A percentile compares a stretch with the other conserved stretches of the same genome.
These are phyloP conservation scores for Megalurothrips usitatus DNA, from an alignment of 2,888 invertebrate genomes.

Conservation along the genomic window DNA sequence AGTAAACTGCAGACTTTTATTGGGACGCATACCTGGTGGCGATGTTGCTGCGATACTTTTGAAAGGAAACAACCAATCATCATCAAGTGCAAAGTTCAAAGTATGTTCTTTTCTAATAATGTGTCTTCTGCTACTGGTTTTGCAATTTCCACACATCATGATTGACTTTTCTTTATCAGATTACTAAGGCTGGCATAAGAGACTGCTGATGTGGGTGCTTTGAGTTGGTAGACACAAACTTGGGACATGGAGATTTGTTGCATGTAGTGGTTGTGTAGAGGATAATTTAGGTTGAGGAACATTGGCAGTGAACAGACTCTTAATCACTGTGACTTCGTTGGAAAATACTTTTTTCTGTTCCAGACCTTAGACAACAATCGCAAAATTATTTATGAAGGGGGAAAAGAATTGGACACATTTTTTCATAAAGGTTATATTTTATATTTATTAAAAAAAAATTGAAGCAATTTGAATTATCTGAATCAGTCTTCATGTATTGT, in stretches of 20 bases:
- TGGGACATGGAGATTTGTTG: background rate
- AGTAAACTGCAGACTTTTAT: slow-evolving; percentile 52
- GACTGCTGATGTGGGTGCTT: background rate
- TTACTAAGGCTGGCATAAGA: background rate
- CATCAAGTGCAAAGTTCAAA: background rate
- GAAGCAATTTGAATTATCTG: background rate
- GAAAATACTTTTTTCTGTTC: background rate
- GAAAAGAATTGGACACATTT: background rate
- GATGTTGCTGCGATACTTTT: slow-evolving; percentile 40
- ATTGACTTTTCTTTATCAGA: background rate
- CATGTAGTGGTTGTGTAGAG: background rate
- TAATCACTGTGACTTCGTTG: background rate
- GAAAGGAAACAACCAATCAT: background rate
- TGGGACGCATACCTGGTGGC: slow-evolving; percentile 42
- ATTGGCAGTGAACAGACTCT: background rate
- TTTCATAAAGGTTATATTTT: background rate
- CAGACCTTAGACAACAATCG: background rate
- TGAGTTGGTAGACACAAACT: background rate
- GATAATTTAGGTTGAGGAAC: background rate
- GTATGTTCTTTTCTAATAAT: background rate
- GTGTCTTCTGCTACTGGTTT: background rate
- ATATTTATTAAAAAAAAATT: background rate
- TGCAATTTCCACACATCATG: too few relatives aligned
- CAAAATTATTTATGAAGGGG: background rate
- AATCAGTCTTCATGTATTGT: background rate